A percentile compares a stretch with the other conserved stretches of the same genome.
Evolutionary conservation across 2,113 vertebrate genomes (phyloP).

Genomic region (Clinocottus analis): DNA sequence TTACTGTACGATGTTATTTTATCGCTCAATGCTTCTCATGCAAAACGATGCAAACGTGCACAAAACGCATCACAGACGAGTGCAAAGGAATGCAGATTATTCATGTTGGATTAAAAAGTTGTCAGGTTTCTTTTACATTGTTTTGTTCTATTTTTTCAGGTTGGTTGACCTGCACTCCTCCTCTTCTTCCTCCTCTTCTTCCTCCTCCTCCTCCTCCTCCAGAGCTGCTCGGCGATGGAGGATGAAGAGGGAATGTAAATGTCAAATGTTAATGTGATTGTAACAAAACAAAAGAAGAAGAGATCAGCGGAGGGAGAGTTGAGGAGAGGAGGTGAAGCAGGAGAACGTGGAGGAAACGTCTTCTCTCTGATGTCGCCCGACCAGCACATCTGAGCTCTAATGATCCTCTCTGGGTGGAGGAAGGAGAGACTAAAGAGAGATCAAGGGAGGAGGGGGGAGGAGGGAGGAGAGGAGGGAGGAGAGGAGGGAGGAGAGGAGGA

Average conservation of each 20-base stretch:
- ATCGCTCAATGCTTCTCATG: too few relatives aligned
- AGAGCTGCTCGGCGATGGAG: constrained; percentile 19
- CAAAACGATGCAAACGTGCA: too few relatives aligned
- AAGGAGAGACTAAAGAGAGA: constrained; percentile 68
- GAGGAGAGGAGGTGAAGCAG: constrained; percentile 63
- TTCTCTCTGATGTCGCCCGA: constrained; percentile 64
- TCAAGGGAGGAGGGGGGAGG: constrained; percentile 53
- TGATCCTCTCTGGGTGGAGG: constrained; percentile 68
- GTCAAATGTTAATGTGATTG: constrained; percentile 72
- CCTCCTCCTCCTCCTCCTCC: too few relatives aligned
- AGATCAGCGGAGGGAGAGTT: constrained; percentile 47
- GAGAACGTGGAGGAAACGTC: constrained; percentile 38
- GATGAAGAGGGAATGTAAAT: constrained; percentile 56
- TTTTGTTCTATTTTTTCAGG: background rate
- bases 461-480: constrained; percentile 35
- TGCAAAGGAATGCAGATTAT: background rate
- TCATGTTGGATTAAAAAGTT: constrained; percentile 9
- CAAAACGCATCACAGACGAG: constrained; percentile 14
- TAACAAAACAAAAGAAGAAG: too few relatives aligned
- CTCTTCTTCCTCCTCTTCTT: too few relatives aligned
- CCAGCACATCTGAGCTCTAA: constrained; percentile 69
- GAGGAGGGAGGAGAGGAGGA: constrained; percentile 35
- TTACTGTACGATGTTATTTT: too few relatives aligned
- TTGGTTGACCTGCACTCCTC: background rate
- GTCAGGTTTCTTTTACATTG: background rate